Evolutionary conservation across 30 jellyfish, hydroid and myxozoan species (phyloP), one percentile per base, ranked within the genome.

Genomic region (Phacellophora camtschatica): DNA sequence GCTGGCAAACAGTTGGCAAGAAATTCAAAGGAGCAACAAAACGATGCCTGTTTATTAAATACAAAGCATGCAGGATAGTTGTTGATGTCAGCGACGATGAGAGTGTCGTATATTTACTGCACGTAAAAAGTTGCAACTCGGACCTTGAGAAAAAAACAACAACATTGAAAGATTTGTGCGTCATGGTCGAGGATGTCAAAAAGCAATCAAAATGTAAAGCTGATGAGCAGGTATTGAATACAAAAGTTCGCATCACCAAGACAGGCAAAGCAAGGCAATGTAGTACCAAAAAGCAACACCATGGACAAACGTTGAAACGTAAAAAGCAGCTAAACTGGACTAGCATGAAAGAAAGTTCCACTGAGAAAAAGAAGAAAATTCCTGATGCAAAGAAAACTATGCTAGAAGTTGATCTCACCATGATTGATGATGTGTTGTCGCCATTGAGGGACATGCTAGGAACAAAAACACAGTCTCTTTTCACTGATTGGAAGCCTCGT

Each of bases 41-140:
- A 27, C 59, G 34, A 20, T 12, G 24, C 28, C 43, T 12, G 45
- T 53, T 51, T 18, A 53, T 28, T 24, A 67, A 33, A n/a, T 41
- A 28, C n/a, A 80, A 67, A 65, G 35, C 72, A 45, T 33, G 59
- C 64, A 30, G 83, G 29, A 37, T 80, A 20, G 91, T 70, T 4
- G 75, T 80, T 1, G 91, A 80, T 65, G 84, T 80, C 10, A 80
- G 91, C 55, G 82, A 53, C 76, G 49, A 62, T 33, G 58, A 67
- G 59, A 18, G 71, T 39, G 66, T 62, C 37, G 13, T 15, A 13
- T 66, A 41, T 12, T 28, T 80, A 39, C 66, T 80, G 72, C 45
- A 84, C 22, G 53, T 66, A 66, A 53, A 69, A 19, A 63, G 77
- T 22, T 27, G 35, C 19, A 39, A 33, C 8, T 7, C 20, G 30